Evolutionary conservation across 2,888 invertebrate species (phyloP), one percentile per base, ranked within the genome.

Genomic region (Sylvicola cinctus): DNA sequence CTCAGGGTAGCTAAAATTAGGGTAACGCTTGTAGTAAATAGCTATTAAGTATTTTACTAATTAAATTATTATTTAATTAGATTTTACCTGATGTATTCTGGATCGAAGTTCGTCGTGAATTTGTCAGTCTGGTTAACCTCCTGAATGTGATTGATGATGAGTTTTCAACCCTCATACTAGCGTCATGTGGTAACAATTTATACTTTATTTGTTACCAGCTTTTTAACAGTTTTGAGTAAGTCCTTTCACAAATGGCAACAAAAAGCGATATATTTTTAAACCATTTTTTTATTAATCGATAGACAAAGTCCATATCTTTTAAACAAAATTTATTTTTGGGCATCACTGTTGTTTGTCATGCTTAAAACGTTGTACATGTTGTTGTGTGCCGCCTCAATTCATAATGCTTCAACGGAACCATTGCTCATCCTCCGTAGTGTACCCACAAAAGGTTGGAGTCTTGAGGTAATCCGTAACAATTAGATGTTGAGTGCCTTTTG

Each of bases 121-220:
- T 68, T 44, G 68, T 67, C 32, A 61, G 61, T 16, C 59, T 74
- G 35, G 63, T 68, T 1, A 52, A 58, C 3, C 52, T 74, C 16
- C 69, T 70, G 3, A 60, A 64, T 32, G 56, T 52, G 31, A 57
- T 73, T 2, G 70, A 74, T 43, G 47, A 51, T 5, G 55, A 64
- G 25, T 58, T 74, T 10, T 67, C 70, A 11, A 55, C 62, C 15
- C 52, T 74, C 32, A 61, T 74, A 2, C 49, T 72, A 1, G 49
- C 74, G 4, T 72, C 72, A 0, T 73, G 70, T 42, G 52, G 64
- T 29, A 71, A 66, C 41, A 72, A 74, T 47, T 60, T 73, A 25
- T 74, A 69, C 48, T 74, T 74, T 45, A 71, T 74, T 39, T 73
- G 74, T 41, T 58, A 74, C 32, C 74, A 74, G 43, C 57, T 74